Evolutionary conservation across 1,140 invertebrate genomes (phyloP), one percentile per base, ranked within the genome.

Genomic region (Pristionchus pacificus): DNA sequence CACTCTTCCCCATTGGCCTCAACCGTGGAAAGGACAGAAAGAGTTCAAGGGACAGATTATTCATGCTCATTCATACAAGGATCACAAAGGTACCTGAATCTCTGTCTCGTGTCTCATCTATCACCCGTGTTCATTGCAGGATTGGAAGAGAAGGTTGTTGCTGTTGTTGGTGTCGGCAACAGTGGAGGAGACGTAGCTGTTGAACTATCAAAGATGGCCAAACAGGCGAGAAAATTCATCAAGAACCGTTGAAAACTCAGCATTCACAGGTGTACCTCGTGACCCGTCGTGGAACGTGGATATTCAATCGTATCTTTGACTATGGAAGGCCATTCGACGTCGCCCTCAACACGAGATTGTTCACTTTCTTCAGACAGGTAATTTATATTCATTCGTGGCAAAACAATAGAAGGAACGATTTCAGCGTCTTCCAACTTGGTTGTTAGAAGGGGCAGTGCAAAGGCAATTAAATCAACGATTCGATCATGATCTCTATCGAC

Each of bases 141-240:
- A 6, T 86, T 80, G 67, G 80, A 84, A 30, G 81, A 83, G 33
- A 84, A 85, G 65, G 77, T 71, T 6, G 83, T 85, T n/a, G 74
- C 86, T 1, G 83, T 86, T 25, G 77, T 87, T 32, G 87, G 87
- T 27, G 79, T 87, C 30, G 87, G 87, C 3, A 87, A 87, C 76
- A 87, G 87, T 2, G 87, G 84, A 24, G 85, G 82, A 2, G 86
- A 87, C 75, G 84, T 86, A 14, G 87, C 86, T 19, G 85, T 85
- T 2, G 87, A 87, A 70, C 65, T 87, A 6, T 83, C 81, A 64
- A 78, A 80, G 59, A 77, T 85, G 6, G 77, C 85, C 13, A 79
- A 82, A 33, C 29, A 79, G 79, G 38, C 74, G 85, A 80, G 71
- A 10, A 15, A 60, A 14, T 64, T 29, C 24, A 6, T 64, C 13